Base-by-base conservation (phyloP, 1,140 invertebrate species). In the Drosophila ironensis region DNA sequence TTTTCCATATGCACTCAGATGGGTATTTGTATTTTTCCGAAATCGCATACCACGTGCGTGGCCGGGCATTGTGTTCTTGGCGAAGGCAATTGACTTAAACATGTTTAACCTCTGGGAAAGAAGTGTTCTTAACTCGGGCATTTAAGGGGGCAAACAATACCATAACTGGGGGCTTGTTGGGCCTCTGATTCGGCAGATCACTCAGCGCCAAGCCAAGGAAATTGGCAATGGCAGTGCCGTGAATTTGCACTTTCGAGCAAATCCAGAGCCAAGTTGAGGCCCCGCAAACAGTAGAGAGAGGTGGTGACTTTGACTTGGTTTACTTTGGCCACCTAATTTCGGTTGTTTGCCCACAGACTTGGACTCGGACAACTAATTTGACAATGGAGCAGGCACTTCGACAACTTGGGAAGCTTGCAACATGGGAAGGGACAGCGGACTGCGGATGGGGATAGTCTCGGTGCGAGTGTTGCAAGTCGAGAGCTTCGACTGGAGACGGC, bases 271-370 rank as follows among this genome's bases (percentile, higher is more conserved):
- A 25, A 48, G 54, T 37, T 56, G 50, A 63, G 68, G 47, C 45
- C 40, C 51, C 44, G 1, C 11, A 14, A n/a, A n/a, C n/a, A n/a
- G n/a, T 8, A 2, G 33, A 12, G 1, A 6, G 14, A 12, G 7
- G 33, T 38, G 56, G 33, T 70, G 56, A 78, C 69, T 84, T 84
- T 82, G 78, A 74, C 78, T 84, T 73, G 63, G 78, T 71, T 84
- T 82, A 73, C 57, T 73, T 78, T 72, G 68, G 78, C 70, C 78
- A 73, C 73, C 78, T 78, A 78, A 84, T 82, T 84, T 84, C 38
- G 16, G 51, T 84, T 78, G 80, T 82, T 84, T 73, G 50, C 73
- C 48, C 59, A 63, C 47, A 44, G 24, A 61, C 73, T n/a, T n/a
- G n/a, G n/a, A n/a, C n/a, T n/a, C n/a, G n/a, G n/a, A n/a, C 30